Evolutionary conservation across 2,113 vertebrate genomes (phyloP), one percentile per base, ranked within the genome.

Genomic region (Phalacrocorax brasilianus): DNA sequence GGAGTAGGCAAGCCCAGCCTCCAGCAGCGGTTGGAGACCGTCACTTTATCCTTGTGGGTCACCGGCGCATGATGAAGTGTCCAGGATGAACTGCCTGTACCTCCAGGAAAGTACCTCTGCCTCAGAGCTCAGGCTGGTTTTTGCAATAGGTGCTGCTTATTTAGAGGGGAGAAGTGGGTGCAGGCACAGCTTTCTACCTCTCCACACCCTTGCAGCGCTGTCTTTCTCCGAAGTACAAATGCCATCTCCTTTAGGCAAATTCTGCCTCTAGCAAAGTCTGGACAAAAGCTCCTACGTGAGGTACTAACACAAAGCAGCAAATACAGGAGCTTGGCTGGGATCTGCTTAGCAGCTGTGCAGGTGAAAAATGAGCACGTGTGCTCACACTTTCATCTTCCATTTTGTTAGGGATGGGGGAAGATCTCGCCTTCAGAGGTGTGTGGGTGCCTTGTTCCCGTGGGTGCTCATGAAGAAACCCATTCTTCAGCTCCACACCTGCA

Each of bases 1-100:
- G 40, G 4, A 58, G 55, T 6, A 45, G 72, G 33, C 14, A 50
- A 68, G 20, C 20, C 15, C n/a, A 72, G 38, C 10, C 45, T 44
- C 49, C 49, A 19, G 32, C 1, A 1, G 26, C 28, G 50, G 40
- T 77, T 6, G 2, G 68, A 53, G 58, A 26, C 13, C 35, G 14
- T 62, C 6, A 0, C 17, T 61, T 40, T 30, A 35, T 44, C 50
- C 63, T 4, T 27, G 10, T 26, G 66, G 49, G 26, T 26, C 26
- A 32, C 49, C 61, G 52, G 18, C 28, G 40, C n/a, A 0, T 2
- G n/a, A 8, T 1, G 23, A 35, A 42, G 24, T 3, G 11, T 7
- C 63, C 18, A 40, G 33, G 40, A 30, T 19, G 38, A 38, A 38
- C 9, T 38, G 38, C 9, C 38, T 38, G 38, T 38, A 38, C 14